A percentile compares a stretch with the other conserved stretches of the same genome.
Conservation (phyloP, 2,888 invertebrate genomes). For the Drosophila sordidula region DNA sequence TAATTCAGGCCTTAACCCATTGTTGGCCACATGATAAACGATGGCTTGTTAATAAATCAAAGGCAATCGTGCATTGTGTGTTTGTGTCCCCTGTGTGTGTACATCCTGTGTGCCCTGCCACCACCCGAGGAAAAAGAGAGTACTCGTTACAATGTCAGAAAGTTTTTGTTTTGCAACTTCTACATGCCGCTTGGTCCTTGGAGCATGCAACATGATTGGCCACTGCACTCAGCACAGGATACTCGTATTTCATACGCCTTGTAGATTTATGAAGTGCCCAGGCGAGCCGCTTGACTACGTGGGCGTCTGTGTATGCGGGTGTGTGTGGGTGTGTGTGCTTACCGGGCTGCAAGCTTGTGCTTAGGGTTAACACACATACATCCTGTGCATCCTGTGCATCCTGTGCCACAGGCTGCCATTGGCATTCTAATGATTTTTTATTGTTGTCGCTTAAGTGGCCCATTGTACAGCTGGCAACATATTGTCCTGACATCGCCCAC, state of each 20-base stretch:
- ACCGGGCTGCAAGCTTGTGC: conserved; percentile 12
- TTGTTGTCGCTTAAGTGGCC: conserved; percentile 77
- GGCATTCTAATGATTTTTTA: conserved; percentile 78
- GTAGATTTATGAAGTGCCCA: conserved; percentile 77
- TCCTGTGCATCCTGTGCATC: conserved; percentile 47
- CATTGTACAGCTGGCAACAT: conserved; percentile 78
- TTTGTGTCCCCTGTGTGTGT: conserved; percentile 24
- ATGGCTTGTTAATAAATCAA: conserved; percentile 78
- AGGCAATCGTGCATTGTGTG: conserved; percentile 54
- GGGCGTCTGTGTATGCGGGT: conserved; percentile 18
- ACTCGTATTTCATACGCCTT: conserved; percentile 79
- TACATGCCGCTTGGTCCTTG: conserved; percentile 25
- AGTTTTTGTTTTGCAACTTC: conserved; percentile 56
- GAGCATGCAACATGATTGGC: conserved; percentile 74
- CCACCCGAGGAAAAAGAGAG: conserved; percentile 11
- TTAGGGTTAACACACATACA: conserved; percentile 28
- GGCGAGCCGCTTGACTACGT: conserved; percentile 42
- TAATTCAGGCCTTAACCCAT: conserved; percentile 65
- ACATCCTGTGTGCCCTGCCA: conserved; percentile 26
- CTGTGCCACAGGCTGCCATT: conserved; percentile 53
- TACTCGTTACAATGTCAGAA: conserved; percentile 59
- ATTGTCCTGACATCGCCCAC: conserved; percentile 59
- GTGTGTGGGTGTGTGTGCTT: conserved; percentile 1
- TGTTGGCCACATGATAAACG: conserved; percentile 77
- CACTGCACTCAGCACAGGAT: conserved; percentile 68